These are phyloP conservation scores for Hypsibius dujardini DNA, from an alignment of 1,140 invertebrate species.

Conservation along the genomic window DNA sequence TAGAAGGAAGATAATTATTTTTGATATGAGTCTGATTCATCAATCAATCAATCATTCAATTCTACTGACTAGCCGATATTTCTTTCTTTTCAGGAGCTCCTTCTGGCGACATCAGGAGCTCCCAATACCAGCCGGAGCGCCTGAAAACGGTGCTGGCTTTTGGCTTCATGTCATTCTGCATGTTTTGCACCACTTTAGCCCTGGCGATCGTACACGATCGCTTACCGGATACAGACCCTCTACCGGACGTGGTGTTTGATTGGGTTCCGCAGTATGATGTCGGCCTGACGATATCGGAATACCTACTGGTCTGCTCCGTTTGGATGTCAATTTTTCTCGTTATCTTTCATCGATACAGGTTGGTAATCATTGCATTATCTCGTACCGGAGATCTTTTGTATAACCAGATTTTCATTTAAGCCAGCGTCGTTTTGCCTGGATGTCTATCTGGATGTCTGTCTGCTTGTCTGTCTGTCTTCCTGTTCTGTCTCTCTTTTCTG, in stretches of 20 bases:
- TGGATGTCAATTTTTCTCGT: conserved; percentile 52
- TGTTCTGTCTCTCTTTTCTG: no score
- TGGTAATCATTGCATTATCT: no score
- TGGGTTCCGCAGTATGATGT: conserved; percentile 49
- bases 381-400: neutral
- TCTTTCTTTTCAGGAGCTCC: no score
- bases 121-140: neutral
- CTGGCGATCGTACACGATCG: conserved; percentile 65
- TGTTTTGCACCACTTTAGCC: conserved; percentile 38
- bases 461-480: no score
- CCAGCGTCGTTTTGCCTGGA: no score
- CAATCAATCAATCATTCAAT: no score
- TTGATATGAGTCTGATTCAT: no score
- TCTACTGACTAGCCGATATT: no score
- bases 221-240: conserved; percentile 55
- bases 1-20: no score
- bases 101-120: neutral
- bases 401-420: no score
- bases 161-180: conserved; percentile 34
- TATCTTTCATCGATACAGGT: conserved; percentile 64
- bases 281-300: conserved; percentile 63
- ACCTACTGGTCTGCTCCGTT: conserved; percentile 60
- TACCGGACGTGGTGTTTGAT: conserved; percentile 63
- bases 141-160: conserved; percentile 26
- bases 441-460: no score